Conservation (phyloP, 2,113 vertebrate genomes). For the Azemiops feae region DNA sequence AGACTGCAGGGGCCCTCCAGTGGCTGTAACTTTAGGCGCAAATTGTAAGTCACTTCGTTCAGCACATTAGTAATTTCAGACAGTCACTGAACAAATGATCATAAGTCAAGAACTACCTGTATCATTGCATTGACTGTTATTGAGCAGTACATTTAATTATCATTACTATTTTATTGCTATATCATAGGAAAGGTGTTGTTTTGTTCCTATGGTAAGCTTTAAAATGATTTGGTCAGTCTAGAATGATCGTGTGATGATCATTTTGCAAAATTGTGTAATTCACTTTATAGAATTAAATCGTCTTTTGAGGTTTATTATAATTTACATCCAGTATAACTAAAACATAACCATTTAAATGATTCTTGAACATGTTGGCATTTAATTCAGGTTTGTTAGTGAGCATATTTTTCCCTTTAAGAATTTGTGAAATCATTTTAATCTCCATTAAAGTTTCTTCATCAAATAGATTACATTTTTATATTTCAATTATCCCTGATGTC, state of each 20-base stretch:
- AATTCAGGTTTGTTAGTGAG: neutral
- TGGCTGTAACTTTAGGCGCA: too few species aligned
- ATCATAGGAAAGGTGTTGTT: neutral
- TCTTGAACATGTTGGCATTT: neutral
- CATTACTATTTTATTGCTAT: neutral
- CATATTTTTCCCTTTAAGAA: neutral
- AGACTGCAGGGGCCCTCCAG: too few species aligned
- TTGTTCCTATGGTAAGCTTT: neutral
- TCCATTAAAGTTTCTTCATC: neutral
- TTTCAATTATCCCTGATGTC: neutral
- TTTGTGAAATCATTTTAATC: too few species aligned
- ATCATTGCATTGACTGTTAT: neutral
- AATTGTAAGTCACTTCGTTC: too few species aligned
- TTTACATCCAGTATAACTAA: neutral
- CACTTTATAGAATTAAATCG: neutral
- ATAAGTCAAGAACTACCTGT: neutral
- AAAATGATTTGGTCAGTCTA: neutral
- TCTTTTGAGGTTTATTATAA: neutral
- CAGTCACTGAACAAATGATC: too few species aligned
- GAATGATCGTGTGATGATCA: neutral
- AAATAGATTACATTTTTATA: neutral
- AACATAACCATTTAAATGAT: too few species aligned
- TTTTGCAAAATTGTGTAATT: neutral
- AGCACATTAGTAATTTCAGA: too few species aligned
- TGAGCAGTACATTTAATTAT: neutral